Evolutionary conservation across 2,888 invertebrate genomes (phyloP).

Genomic region (Ophion costatus): DNA sequence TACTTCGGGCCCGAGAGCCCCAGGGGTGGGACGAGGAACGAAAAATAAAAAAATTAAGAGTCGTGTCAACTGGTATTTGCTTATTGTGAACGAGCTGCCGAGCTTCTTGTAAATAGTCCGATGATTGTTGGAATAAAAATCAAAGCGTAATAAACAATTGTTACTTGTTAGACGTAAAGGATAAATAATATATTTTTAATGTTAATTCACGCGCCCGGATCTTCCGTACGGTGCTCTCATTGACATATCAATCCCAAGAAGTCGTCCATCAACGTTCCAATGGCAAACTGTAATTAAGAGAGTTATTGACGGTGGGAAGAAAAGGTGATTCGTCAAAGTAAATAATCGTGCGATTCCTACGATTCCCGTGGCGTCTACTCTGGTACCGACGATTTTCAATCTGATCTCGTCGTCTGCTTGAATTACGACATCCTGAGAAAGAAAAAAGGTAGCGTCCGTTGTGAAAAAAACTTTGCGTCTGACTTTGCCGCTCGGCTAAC

Average conservation of each 20-base stretch:
- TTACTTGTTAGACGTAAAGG: conserved; percentile 38
- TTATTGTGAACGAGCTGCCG: conserved; percentile 13
- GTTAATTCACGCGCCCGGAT: conserved; percentile 7
- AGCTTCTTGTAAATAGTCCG: conserved; percentile 63
- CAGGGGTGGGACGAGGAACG: not conserved
- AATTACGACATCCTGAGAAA: conserved; percentile 93
- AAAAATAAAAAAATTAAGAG: conserved; percentile 1
- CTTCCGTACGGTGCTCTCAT: conserved; percentile 22
- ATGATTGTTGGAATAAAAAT: conserved; percentile 60
- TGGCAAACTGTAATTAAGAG: conserved; percentile 93
- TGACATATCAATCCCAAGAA: conserved; percentile 89
- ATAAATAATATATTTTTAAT: conserved; percentile 9
- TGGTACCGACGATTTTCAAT: conserved; percentile 98
- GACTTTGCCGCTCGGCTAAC: conserved; percentile 37
- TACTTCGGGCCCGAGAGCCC: too few species aligned
- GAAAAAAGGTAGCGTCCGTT: not conserved
- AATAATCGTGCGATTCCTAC: conserved; percentile 84
- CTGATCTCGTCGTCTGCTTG: conserved; percentile 98
- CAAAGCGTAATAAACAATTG: conserved; percentile 51
- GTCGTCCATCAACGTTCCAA: conserved; percentile 99
- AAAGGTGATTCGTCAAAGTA: too few species aligned
- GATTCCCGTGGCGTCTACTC: conserved; percentile 99
- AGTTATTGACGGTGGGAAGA: not conserved
- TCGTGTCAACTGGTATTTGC: conserved; percentile 13
- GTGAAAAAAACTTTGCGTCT: not conserved